Evolutionary conservation across 2,113 vertebrate genomes (phyloP).

Genomic region (Crotalus viridis): DNA sequence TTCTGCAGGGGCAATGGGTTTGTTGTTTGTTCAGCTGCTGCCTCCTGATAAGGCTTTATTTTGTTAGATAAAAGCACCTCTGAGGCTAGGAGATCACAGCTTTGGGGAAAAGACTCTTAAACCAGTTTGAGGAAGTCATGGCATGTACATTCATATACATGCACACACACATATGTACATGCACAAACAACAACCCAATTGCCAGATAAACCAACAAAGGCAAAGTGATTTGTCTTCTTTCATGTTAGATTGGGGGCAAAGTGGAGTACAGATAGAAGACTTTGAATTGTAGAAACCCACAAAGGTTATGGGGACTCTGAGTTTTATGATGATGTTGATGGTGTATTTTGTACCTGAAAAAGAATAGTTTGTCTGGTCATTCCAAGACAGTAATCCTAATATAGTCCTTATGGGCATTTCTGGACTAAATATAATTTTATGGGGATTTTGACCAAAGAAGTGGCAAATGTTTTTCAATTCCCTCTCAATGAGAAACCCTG

Average conservation of each 20-base stretch:
- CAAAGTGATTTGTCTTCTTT: not conserved
- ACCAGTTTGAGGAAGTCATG: not conserved
- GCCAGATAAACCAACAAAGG: not conserved
- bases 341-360: not conserved
- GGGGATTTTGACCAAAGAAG: not conserved
- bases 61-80: not conserved
- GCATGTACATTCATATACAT: not conserved
- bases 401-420: not conserved
- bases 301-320: not conserved
- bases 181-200: not conserved
- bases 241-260: not conserved
- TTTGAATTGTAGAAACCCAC: not conserved
- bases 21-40: slow-evolving; percentile 68
- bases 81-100: not conserved
- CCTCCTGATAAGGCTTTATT: slow-evolving; percentile 57
- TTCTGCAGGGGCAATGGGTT: slow-evolving; percentile 58
- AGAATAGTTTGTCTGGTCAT: not conserved
- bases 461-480: not conserved
- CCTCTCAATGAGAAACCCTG: not conserved
- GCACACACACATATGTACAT: not conserved
- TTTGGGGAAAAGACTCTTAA: not conserved
- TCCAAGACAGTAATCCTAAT: not conserved
- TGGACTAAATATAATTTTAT: not conserved
- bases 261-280: not conserved
- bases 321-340: not conserved